Base-by-base conservation (phyloP, 37 sponge, comb jelly and placozoan genomes). In the Hexactinellida sp. region DNA sequence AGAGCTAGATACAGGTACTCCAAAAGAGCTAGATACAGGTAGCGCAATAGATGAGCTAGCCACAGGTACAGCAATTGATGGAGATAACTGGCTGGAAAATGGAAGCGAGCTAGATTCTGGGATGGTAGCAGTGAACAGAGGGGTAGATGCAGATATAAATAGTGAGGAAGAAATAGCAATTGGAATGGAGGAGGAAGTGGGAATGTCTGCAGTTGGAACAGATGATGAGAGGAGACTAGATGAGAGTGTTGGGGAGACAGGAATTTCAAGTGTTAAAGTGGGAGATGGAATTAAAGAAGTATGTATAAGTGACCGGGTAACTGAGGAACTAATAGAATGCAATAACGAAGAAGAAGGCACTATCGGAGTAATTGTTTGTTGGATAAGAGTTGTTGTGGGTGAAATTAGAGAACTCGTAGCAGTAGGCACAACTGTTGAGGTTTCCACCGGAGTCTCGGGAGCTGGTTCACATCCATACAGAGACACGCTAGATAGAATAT, bases 391-490 rank as follows among this genome's bases (percentile, higher is more conserved):
- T 28, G 76, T 10, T 32, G 76, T 3, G 3, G 76, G 3, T 32
- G 76, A 28, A 32, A n/a, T 63, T 21, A 10, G 32, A 32, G 76
- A 7, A 63, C 19, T 21, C 34, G 76, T 32, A 7, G 76, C 19
- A 32, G 76, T 63, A 25, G 30, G 21, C 3, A 23, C 5, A 25
- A 23, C 19, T n/a, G 30, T 63, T 32, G 76, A 7, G 25, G 76
- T 63, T 21, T 7, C 19, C 13, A 23, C 13, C 3, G 76, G 76
- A 21, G 25, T 7, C 13, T 63, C 76, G 5, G 30, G 21, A n/a
- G 76, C 76, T 21, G 76, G 76, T 23, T 32, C 76, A 63, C 76
- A 63, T 63, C 76, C 76, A 63, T 63, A 63, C 30, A 63, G 76
- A 63, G 25, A 32, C 5, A 63, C 76, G 34, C 76, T 23, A 32